A percentile compares a stretch with the other conserved stretches of the same genome.
Evolutionary conservation across 53 echinoderm and acorn worm genomes (phyloP).

Genomic region (Apostichopus leukothele): DNA sequence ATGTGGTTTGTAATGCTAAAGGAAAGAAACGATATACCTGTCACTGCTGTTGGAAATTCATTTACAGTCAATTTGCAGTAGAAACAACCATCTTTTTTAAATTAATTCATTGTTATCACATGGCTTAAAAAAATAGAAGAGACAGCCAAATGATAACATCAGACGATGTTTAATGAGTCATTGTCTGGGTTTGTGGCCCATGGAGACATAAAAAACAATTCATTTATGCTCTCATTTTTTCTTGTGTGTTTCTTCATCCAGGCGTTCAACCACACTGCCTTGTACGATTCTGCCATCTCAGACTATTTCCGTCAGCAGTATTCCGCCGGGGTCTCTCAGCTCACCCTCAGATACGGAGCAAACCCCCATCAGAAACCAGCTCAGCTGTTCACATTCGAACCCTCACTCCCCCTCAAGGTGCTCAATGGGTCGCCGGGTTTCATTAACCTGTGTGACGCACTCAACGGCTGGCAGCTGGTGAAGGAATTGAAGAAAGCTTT

Average conservation of each 20-base stretch:
- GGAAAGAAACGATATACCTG: no score
- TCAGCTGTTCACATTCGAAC: slow-evolving; percentile 73
- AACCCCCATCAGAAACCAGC: slow-evolving; percentile 99
- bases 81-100: no score
- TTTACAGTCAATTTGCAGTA: no score
- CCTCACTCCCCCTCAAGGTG: slow-evolving; percentile 81
- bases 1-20: no score
- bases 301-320: slow-evolving; percentile 92
- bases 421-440: slow-evolving; percentile 92
- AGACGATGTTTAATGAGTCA: no score
- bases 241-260: slow-evolving; percentile 14
- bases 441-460: slow-evolving; percentile 93
- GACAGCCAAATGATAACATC: no score
- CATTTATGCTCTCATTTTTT: not conserved
- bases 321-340: slow-evolving; percentile 72
- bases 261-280: slow-evolving; percentile 95
- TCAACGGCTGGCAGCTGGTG: slow-evolving; percentile 91
- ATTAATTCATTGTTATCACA: no score
- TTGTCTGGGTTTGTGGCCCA: no score
- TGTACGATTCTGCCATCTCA: slow-evolving; percentile 88
- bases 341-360: slow-evolving; percentile 81
- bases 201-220: no score
- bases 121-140: no score
- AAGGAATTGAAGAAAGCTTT: slow-evolving; percentile 83
- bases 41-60: no score